Base-by-base conservation (phyloP, 2,113 vertebrate genomes). In the Elephantulus edwardii region DNA sequence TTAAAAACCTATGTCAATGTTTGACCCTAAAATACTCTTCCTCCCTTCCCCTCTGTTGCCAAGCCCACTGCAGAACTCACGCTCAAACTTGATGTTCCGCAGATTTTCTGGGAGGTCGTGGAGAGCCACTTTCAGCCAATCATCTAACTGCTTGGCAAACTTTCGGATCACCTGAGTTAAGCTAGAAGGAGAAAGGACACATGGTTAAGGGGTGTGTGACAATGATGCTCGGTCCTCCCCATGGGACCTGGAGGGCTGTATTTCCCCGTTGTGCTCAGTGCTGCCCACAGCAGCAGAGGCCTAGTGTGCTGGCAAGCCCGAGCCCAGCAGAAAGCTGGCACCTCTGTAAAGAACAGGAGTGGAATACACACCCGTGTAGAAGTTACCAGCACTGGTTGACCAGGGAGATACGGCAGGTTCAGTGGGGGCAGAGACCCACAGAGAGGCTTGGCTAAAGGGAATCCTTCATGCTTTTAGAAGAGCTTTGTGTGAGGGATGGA, bases 131-230 rank as follows among this genome's bases (percentile, higher is more conserved):
- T 99, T 99, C 42, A 99, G 97, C 99, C 99, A 99, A 95, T 99
- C 99, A 3, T 99, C 99, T 83, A 99, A 98, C 94, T 99, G 99
- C 97, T 99, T 99, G 96, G 99, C 99, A 98, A 99, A 99, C 97
- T 99, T 99, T 62, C 99, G 97, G 83, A 99, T 99, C 91, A 99
- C 99, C 98, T 99, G 99, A 4, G 99, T 99, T 97, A 99, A 97
- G 97, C 99, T 99, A 94, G 50, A 95, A 74, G 86, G 70, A 88
- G 79, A 94, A 96, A 95, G 22, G 71, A 89, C 9, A 42, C 1
- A 3, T 64, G 54, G 54, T 22, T 13, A 94, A 20, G 64, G 64
- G n/a, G 91, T 20, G 8, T 0, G 13, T 64, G 0, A 0, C 6
- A 38, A 22, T n/a, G 52, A 22, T 35, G 30, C 50, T 22, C 44